A percentile compares a stretch with the other conserved stretches of the same genome.
These are phyloP conservation scores for Gadopsis bispinosus DNA, from an alignment of 2,797 vertebrate genomes.

Conservation along the genomic window DNA sequence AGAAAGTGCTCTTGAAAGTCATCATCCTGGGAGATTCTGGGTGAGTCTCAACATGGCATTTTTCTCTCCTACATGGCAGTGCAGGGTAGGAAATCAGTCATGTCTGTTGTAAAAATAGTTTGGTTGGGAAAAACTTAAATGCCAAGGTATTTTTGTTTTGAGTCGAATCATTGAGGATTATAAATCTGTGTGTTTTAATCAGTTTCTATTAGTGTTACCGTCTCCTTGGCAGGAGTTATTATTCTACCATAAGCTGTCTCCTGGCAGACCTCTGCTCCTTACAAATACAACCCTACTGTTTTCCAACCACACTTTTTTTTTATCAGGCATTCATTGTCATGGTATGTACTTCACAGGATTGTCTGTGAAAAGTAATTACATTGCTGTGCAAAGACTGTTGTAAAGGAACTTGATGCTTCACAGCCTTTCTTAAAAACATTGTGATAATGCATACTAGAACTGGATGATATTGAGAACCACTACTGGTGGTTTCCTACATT, in stretches of 20 bases:
- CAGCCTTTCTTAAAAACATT: neutral
- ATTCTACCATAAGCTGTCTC: conserved; percentile 42
- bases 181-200: no score
- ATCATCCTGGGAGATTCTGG: conserved; percentile 96
- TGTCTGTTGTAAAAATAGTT: conserved; percentile 21
- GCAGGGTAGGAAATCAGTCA: neutral
- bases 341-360: neutral
- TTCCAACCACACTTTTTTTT: neutral
- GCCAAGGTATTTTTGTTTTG: neutral
- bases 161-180: neutral
- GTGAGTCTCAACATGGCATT: conserved; percentile 82
- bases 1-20: conserved; percentile 97
- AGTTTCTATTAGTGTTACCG: conserved; percentile 23
- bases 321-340: neutral
- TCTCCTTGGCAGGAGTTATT: conserved; percentile 10
- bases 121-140: neutral
- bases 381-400: neutral
- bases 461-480: neutral
- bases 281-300: neutral
- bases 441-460: neutral
- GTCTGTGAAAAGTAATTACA: neutral
- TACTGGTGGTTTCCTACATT: neutral
- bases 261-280: conserved; percentile 31
- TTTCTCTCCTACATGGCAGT: neutral
- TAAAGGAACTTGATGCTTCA: neutral